phyloP scores from a whole-genome alignment of 2,797 vertebrate species.

The Thripadectes ignobilis region DNA sequence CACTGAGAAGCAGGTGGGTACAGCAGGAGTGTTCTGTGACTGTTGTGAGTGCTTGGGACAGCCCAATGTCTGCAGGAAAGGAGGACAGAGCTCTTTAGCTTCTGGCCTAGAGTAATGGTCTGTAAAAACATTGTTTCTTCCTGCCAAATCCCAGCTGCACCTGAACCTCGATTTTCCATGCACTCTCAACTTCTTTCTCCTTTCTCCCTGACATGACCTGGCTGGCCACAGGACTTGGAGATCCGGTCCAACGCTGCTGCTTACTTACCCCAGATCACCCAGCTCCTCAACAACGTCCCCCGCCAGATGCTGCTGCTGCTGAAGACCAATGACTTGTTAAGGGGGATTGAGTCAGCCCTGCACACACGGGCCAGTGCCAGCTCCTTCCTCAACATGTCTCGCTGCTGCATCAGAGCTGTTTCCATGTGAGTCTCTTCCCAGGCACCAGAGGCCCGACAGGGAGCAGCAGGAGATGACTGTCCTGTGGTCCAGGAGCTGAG shows the following conservation, averaged over 20 bases:
- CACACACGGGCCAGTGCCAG: conserved; percentile 88
- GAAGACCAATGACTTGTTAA: conserved; percentile 95
- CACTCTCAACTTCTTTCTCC: conserved; percentile 1
- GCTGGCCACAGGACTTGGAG: conserved; percentile 83
- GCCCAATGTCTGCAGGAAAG: neutral
- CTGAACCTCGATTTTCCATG: neutral
- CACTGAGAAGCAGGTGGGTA: neutral
- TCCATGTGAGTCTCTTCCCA: conserved; percentile 77
- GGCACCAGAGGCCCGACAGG: neutral
- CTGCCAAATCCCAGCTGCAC: neutral
- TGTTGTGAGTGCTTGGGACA: neutral
- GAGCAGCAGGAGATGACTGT: neutral
- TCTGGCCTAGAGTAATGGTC: neutral
- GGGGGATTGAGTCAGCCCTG: conserved; percentile 89
- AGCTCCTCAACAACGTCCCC: conserved; percentile 89
- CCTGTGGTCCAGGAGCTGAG: neutral
- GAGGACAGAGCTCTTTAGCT: neutral
- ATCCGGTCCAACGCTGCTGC: conserved; percentile 86
- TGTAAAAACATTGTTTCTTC: neutral
- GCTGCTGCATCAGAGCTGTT: conserved; percentile 89
- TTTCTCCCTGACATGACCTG: neutral
- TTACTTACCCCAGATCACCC: conserved; percentile 94
- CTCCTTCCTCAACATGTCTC: conserved; percentile 96
- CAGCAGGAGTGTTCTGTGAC: neutral
- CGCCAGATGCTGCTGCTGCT: conserved; percentile 95